A percentile compares a stretch with the other conserved stretches of the same genome.
Conservation (phyloP, 2,113 vertebrate genomes). For the Xenopus borealis region DNA sequence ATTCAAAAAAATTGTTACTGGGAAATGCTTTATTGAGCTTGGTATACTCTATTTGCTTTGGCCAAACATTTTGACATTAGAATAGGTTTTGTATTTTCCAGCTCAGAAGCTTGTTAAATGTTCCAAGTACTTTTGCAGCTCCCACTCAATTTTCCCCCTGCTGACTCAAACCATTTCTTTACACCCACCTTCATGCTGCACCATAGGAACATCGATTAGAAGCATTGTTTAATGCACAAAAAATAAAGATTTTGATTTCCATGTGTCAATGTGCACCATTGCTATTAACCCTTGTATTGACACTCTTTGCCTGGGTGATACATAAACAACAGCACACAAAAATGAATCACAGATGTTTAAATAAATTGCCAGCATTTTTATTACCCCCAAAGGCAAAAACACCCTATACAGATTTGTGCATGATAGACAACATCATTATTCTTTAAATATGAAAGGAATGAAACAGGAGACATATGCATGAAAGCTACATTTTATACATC, state of each 20-base stretch:
- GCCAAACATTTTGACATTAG: slow-evolving; percentile 43
- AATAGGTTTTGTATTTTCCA: slow-evolving; percentile 50
- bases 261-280: slow-evolving; percentile 1
- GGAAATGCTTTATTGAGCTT: slow-evolving; percentile 13
- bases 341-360: neutral
- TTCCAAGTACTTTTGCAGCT: slow-evolving; percentile 48
- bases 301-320: neutral
- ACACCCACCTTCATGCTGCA: slow-evolving; percentile 49
- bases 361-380: neutral
- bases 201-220: slow-evolving; percentile 45
- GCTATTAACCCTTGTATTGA: slow-evolving; percentile 32
- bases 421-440: neutral
- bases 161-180: slow-evolving; percentile 48
- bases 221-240: slow-evolving; percentile 40
- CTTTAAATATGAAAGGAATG: too few species aligned
- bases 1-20: neutral
- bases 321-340: neutral
- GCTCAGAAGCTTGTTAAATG: slow-evolving; percentile 49
- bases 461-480: too few species aligned
- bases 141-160: slow-evolving; percentile 52
- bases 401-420: neutral
- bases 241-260: slow-evolving; percentile 41
- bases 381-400: neutral
- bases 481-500: too few species aligned
- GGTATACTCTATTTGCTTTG: slow-evolving; percentile 14